Percentiles rank a stretch among this genome's conserved stretches.
phyloP scores from a whole-genome alignment of 2,113 vertebrate species.

The Pelodiscus sinensis region DNA sequence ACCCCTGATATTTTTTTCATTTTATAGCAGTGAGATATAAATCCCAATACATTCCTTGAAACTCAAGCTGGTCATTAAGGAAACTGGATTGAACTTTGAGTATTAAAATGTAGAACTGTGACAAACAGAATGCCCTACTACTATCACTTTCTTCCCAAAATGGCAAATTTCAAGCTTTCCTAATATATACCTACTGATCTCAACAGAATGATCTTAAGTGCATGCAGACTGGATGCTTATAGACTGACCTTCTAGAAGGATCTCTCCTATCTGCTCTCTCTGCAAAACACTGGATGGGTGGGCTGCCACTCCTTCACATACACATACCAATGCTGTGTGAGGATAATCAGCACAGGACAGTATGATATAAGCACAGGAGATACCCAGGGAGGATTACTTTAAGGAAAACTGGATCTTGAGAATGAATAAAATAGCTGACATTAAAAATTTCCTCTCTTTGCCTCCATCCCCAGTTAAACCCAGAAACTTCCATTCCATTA shows the following conservation, averaged over 20 bases:
- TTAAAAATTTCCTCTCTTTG: not conserved
- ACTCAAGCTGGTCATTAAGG: not conserved
- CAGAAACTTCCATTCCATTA: not conserved
- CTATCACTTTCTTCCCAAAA: not conserved
- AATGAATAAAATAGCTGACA: not conserved
- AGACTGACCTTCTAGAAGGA: not conserved
- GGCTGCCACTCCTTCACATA: not conserved
- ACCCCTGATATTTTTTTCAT: not conserved
- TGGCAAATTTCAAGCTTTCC: not conserved
- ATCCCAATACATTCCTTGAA: not conserved
- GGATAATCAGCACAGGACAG: not conserved
- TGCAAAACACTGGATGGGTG: not conserved
- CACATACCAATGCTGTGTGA: not conserved
- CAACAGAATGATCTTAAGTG: not conserved
- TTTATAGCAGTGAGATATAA: not conserved
- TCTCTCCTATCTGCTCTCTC: not conserved
- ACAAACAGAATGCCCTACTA: fast-evolving
- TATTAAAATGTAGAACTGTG: not conserved
- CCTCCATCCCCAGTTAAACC: not conserved
- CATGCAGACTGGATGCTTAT: not conserved
- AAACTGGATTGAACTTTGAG: not conserved
- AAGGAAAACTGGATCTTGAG: not conserved
- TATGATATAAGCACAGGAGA: not conserved
- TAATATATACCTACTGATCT: not conserved
- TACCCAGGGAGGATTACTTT: not conserved